These are phyloP conservation scores for Oligia latruncula DNA, from an alignment of 2,888 invertebrate genomes.

Conservation along the genomic window DNA sequence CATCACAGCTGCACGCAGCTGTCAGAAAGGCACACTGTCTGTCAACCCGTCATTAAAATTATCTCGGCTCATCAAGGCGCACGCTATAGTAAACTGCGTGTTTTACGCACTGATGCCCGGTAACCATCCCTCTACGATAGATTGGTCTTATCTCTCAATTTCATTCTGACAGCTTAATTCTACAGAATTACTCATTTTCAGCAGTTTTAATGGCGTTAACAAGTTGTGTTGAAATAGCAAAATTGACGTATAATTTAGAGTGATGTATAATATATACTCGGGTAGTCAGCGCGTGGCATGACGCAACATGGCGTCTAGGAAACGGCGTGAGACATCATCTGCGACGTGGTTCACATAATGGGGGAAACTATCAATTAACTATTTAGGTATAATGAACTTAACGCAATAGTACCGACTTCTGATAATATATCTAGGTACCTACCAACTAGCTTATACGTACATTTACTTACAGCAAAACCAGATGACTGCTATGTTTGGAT, in stretches of 20 bases:
- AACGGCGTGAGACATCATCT: slow-evolving; percentile 42
- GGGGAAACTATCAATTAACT: slow-evolving; percentile 51
- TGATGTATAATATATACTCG: slow-evolving; percentile 45
- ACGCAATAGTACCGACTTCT: neutral
- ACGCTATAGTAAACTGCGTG: slow-evolving; percentile 41
- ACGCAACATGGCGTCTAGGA: slow-evolving; percentile 54
- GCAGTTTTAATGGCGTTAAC: slow-evolving; percentile 40
- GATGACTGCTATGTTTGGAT: neutral
- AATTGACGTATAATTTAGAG: slow-evolving; percentile 36
- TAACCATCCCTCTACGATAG: slow-evolving; percentile 18
- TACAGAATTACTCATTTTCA: slow-evolving; percentile 38
- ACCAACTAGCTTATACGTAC: neutral
- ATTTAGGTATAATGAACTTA: slow-evolving; percentile 25
- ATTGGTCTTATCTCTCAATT: slow-evolving; percentile 41
- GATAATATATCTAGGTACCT: neutral
- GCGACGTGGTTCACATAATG: slow-evolving; percentile 37
- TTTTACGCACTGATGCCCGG: slow-evolving; percentile 37
- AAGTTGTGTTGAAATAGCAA: slow-evolving; percentile 40
- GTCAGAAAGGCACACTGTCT: slow-evolving; percentile 4
- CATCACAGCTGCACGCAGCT: slow-evolving; percentile 38
- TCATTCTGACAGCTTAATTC: slow-evolving; percentile 40
- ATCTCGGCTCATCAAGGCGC: slow-evolving; percentile 14
- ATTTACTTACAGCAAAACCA: neutral
- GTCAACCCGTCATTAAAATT: slow-evolving; percentile 33
- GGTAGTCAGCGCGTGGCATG: slow-evolving; percentile 43